Base-by-base conservation (phyloP, 2,113 vertebrate genomes). In the Corythornis cristatus region DNA sequence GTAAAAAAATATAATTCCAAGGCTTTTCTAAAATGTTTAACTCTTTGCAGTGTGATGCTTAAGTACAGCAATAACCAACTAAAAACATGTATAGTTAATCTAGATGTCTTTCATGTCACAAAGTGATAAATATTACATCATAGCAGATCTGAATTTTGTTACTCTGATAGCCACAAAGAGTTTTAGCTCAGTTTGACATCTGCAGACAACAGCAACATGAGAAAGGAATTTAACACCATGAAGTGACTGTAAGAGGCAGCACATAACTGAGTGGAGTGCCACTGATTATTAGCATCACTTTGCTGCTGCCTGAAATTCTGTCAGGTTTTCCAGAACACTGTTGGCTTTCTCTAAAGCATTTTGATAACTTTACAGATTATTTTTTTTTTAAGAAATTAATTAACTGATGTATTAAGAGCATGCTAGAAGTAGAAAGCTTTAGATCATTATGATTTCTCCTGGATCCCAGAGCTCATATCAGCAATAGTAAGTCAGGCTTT, bases 361-460 rank as follows among this genome's bases (percentile, higher is more conserved):
- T 64, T 22, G 8, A 28, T 61, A 28, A 3, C 21, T 22, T 77
- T 3, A 25, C 15, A 28, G 48, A 50, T 50, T 50, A 23, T 12
- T 50, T 29, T 28, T 64, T 75, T 21, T 1, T 1, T 28, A 37
- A 54, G 7, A 79, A 31, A 23, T 77, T 22, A 58, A 42, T 26
- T 15, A 70, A 56, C 6, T 1, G 40, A 12, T 8, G 14, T 4
- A 31, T 23, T 37, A 56, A 46, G 21, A 37, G 48, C 43, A 35
- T 35, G 18, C 3, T 22, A 7, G 40, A 5, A 23, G 45, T 10
- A 18, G n/a, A 13, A 29, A 15, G 11, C 2, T 1, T 5, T 10
- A 26, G 13, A 35, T 71, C 18, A 25, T 19, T 14, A 21, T 2
- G 46, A 74, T 11, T 22, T 28, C 83, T 66, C 46, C 92, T 11